phyloP scores from a whole-genome alignment of 2,888 invertebrate genomes.

The Xestia rhomboidea region DNA sequence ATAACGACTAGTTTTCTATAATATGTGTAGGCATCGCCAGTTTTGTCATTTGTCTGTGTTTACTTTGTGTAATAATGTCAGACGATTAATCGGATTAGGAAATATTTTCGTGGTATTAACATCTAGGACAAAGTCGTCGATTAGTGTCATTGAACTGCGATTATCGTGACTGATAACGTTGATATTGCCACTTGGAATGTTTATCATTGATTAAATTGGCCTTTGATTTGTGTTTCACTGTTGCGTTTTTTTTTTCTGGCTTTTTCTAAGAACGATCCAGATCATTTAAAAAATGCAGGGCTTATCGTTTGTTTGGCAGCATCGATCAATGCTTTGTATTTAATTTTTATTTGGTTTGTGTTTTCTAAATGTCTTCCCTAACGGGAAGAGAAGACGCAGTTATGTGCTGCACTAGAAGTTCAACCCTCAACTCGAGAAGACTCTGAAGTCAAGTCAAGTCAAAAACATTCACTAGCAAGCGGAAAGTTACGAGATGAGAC shows the following conservation, averaged over 20 bases:
- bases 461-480: too few relatives aligned
- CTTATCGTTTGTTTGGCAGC: background rate
- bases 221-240: slow-evolving; percentile 26
- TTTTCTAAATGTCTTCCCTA: background rate
- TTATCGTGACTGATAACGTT: slow-evolving; percentile 57
- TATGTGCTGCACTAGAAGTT: background rate
- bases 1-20: background rate
- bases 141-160: slow-evolving; percentile 60
- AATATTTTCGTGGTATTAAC: slow-evolving; percentile 31
- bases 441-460: too few relatives aligned
- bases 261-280: background rate
- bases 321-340: background rate
- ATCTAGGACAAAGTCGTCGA: slow-evolving; percentile 47
- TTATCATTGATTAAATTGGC: slow-evolving; percentile 20
- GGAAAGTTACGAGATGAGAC: too few relatives aligned
- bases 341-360: background rate
- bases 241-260: background rate
- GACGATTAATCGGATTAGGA: slow-evolving; percentile 50
- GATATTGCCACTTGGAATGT: slow-evolving; percentile 24
- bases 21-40: background rate
- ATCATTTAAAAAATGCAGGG: background rate
- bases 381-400: background rate
- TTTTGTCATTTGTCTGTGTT: slow-evolving; percentile 15
- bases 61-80: slow-evolving; percentile 23
- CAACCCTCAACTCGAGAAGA: background rate